These are phyloP conservation scores for Alcedo atthis DNA, from an alignment of 2,797 vertebrate genomes.

Conservation along the genomic window DNA sequence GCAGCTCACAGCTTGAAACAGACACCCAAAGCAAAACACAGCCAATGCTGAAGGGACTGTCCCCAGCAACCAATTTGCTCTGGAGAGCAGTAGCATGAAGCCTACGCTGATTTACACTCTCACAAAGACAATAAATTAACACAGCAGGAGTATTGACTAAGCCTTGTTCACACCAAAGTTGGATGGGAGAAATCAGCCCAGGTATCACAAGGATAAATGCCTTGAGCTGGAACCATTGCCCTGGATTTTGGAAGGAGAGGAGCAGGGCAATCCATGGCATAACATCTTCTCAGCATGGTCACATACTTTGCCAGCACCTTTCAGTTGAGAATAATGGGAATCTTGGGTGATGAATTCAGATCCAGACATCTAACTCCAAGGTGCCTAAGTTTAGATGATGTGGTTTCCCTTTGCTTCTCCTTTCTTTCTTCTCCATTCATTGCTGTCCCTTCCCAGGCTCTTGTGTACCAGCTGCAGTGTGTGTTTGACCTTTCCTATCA, in stretches of 20 bases:
- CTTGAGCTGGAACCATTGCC: not conserved
- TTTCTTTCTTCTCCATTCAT: not conserved
- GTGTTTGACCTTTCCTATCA: not conserved
- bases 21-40: not conserved
- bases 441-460: not conserved
- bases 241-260: not conserved
- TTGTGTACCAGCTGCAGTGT: not conserved
- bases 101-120: not conserved
- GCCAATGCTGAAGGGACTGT: not conserved
- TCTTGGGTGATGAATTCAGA: not conserved
- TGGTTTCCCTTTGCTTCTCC: not conserved
- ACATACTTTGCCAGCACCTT: not conserved
- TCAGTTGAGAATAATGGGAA: not conserved
- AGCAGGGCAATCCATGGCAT: not conserved
- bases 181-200: not conserved
- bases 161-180: not conserved
- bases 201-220: not conserved
- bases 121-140: not conserved
- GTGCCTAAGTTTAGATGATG: not conserved
- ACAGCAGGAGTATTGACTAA: not conserved
- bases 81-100: not conserved
- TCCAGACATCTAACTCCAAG: not conserved
- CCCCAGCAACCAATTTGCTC: not conserved
- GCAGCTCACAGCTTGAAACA: not conserved
- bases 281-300: not conserved